A percentile compares a stretch with the other conserved stretches of the same genome.
phyloP scores from a whole-genome alignment of 2,113 vertebrate genomes.

The Albula goreensis region DNA sequence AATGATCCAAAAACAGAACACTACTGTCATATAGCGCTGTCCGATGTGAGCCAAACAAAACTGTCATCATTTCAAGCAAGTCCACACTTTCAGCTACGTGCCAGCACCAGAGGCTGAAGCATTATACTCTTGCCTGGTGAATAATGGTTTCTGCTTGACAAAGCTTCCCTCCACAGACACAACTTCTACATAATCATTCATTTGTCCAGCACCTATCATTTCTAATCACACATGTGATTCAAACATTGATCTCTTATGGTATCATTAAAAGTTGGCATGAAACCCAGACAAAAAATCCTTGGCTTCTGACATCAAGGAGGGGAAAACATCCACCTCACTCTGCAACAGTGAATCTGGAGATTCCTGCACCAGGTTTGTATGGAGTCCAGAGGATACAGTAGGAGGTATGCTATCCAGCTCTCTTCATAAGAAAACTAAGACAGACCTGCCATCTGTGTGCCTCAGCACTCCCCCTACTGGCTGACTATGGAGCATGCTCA shows the following conservation, averaged over 20 bases:
- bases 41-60: not conserved
- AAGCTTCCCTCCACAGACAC: not conserved
- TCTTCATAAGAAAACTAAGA: not conserved
- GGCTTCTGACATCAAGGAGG: not conserved
- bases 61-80: not conserved
- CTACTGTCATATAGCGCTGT: not conserved
- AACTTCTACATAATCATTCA: not conserved
- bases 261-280: not conserved
- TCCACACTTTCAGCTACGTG: not conserved
- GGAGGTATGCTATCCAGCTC: not conserved
- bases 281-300: not conserved
- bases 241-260: not conserved
- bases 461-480: conserved; percentile 59
- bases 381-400: not conserved
- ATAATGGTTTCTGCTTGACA: not conserved
- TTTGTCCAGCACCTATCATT: not conserved
- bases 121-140: not conserved
- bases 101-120: not conserved
- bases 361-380: not conserved
- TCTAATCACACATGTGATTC: not conserved
- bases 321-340: not conserved
- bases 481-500: conserved; percentile 64
- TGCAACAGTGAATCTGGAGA: not conserved
- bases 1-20: not conserved
- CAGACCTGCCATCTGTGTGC: not conserved